Base-by-base conservation (phyloP, 2,888 invertebrate genomes). In the Ctenicera cuprea region DNA sequence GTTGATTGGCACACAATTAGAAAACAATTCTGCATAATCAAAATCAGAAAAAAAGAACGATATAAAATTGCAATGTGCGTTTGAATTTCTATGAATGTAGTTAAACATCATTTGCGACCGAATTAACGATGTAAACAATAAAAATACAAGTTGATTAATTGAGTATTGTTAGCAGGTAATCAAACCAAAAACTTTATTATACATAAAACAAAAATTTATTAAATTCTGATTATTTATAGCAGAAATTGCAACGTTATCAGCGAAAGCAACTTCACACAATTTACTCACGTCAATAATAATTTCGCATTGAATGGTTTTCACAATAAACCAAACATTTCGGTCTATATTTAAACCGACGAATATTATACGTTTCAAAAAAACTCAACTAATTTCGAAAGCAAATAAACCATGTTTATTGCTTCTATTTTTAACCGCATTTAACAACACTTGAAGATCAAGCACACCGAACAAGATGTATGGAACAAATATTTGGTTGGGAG, bases 381-480 rank as follows among this genome's bases (percentile, higher is more conserved):
- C 79, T 78, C 76, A 82, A 83, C 83, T 84, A 83, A 85, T 84
- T 85, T 81, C 81, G 73, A 80, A 80, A 79, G 78, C 81, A 83
- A 85, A 85, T 84, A 85, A 85, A 84, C 85, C 76, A 30, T 50
- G 79, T 82, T 82, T 82, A 84, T 83, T 83, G 81, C 77, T 76
- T 80, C 78, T 81, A 76, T 78, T 78, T 79, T 76, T 75, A 75
- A 73, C 80, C 78, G 78, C 79, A 80, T 80, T 81, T 79, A 79
- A 80, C 78, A 78, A 79, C 79, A 80, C 77, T 78, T 69, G 70
- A 76, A 80, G 78, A 79, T 79, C 80, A 80, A 79, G 79, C 76
- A 78, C 43, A 74, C 77, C 78, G 79, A 80, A 76, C 79, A 80
- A 81, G 80, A 82, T 81, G 81, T 79, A 80, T 76, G 81, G 80